phyloP scores from a whole-genome alignment of 2,797 vertebrate species.

The Danio jaintianensis region DNA sequence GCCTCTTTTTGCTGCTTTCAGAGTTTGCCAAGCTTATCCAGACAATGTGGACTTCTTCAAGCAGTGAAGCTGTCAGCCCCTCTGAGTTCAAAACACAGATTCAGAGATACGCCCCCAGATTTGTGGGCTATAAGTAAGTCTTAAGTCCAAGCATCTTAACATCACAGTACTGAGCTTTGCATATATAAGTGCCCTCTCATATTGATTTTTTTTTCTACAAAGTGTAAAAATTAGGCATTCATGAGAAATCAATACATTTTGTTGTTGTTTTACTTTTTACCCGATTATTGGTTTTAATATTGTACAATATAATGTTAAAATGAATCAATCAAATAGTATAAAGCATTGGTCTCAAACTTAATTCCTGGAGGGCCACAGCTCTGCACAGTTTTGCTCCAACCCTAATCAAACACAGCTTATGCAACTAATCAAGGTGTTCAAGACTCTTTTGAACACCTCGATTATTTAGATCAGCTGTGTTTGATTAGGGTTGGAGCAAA shows the following conservation, averaged over 20 bases:
- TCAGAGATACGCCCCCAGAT: slow-evolving; percentile 97
- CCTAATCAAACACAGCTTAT: too few species aligned
- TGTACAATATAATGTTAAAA: neutral
- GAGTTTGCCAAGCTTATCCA: slow-evolving; percentile 98
- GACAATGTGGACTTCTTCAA: slow-evolving; percentile 91
- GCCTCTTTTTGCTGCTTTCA: slow-evolving; percentile 57
- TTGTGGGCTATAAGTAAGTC: slow-evolving; percentile 96
- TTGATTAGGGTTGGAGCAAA: too few species aligned
- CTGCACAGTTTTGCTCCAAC: too few species aligned
- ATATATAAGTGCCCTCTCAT: neutral
- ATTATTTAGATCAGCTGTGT: too few species aligned
- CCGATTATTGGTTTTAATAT: neutral
- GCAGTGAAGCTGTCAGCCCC: slow-evolving; percentile 92
- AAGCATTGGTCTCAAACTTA: too few species aligned
- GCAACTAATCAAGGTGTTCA: too few species aligned
- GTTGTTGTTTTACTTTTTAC: too few species aligned
- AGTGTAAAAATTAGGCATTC: neutral
- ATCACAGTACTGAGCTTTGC: neutral
- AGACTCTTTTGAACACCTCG: too few species aligned
- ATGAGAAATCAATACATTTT: neutral
- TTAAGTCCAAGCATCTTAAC: neutral
- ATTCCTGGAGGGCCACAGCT: too few species aligned
- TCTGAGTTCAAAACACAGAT: slow-evolving; percentile 99
- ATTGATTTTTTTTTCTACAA: accelerated
- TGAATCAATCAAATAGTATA: too few species aligned